Conservation (phyloP, 2,113 vertebrate species). For the Amazona vittata region DNA sequence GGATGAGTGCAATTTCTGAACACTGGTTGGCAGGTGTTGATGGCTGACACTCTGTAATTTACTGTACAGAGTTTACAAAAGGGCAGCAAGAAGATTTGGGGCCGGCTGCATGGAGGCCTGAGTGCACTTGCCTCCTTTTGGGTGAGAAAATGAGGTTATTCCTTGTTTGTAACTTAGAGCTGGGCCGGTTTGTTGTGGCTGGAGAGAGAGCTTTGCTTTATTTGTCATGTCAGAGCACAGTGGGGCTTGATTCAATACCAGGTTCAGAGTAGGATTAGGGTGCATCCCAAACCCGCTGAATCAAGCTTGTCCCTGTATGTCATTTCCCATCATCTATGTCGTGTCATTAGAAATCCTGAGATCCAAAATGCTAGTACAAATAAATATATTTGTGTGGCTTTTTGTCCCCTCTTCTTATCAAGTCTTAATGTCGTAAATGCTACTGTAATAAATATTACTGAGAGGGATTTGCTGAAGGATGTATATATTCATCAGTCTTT, state of each 20-base stretch:
- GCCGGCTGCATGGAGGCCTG: neutral
- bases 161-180: neutral
- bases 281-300: neutral
- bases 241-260: neutral
- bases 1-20: neutral
- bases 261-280: neutral
- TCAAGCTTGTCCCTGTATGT: neutral
- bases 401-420: neutral
- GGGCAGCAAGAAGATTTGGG: neutral
- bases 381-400: neutral
- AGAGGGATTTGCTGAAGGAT: constrained; percentile 6
- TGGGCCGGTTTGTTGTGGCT: neutral
- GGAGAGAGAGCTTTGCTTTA: neutral
- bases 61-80: neutral
- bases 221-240: neutral
- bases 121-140: neutral
- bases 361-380: neutral
- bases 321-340: neutral
- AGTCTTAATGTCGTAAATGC: constrained; percentile 19
- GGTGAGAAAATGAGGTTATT: neutral
- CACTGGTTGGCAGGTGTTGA: neutral
- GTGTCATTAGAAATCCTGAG: neutral
- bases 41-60: neutral
- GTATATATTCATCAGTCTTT: constrained; percentile 62
- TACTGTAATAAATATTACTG: constrained; percentile 2